phyloP scores from a whole-genome alignment of 1,140 invertebrate genomes.

The Ectropis grisescens region DNA sequence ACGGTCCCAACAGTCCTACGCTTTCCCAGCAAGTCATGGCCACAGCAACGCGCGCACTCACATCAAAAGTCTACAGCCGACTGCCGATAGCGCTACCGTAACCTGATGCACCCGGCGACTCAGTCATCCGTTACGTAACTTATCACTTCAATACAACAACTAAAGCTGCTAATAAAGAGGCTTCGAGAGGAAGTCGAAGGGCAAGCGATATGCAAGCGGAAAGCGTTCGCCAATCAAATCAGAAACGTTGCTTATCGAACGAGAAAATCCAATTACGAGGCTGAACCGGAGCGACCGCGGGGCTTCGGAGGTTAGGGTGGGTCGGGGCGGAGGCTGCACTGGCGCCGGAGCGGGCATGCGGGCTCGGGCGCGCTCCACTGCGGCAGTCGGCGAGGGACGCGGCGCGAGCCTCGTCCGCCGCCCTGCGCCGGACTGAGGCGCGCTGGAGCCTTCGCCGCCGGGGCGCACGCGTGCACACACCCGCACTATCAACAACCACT shows the following conservation, averaged over 20 bases:
- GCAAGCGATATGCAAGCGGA: constrained; percentile 59
- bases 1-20: constrained; percentile 63
- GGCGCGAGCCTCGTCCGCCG: constrained; percentile 41
- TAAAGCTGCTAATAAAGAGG: constrained; percentile 40
- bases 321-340: constrained; percentile 34
- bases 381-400: constrained; percentile 40
- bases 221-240: constrained; percentile 62
- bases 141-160: constrained; percentile 20
- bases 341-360: constrained; percentile 43
- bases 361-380: constrained; percentile 36
- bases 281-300: constrained; percentile 63
- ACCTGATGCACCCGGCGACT: constrained; percentile 41
- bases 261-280: constrained; percentile 66
- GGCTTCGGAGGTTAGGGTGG: constrained; percentile 54
- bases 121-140: constrained; percentile 49
- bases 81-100: constrained; percentile 30
- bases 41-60: constrained; percentile 69
- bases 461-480: constrained; percentile 40
- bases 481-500: constrained; percentile 47
- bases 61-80: constrained; percentile 27
- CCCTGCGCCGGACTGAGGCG: constrained; percentile 59
- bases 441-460: constrained; percentile 58
- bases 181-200: constrained; percentile 33
- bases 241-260: constrained; percentile 61
- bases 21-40: constrained; percentile 70